Evolutionary conservation across 37 sponge, comb jelly and placozoan species (phyloP), one percentile per base, ranked within the genome.

Genomic region (Tethya wilhelma): DNA sequence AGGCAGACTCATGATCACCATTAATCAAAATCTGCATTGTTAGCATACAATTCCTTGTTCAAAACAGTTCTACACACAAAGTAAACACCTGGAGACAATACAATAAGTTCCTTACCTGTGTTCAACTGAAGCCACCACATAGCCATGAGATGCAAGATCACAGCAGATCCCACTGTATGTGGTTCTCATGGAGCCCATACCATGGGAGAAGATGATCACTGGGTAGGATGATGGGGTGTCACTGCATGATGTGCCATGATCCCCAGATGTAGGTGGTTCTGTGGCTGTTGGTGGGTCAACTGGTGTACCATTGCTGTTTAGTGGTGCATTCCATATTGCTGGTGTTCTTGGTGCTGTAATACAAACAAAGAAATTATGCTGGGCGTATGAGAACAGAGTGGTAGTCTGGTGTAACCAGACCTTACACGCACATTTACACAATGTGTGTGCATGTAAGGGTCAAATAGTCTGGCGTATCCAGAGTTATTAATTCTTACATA

Each of bases 121-220:
- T 39, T 93, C 93, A 44, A 93, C 78, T 29, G 82, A 34, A 1
- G 89, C 93, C 42, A 88, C 90, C 4, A 93, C 63, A 75, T 84
- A 93, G 59, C 93, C 93, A 39, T 93, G 89, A 30, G 93, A 93
- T 25, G 93, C 93, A 37, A 93, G 73, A 67, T 93, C 93, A 84
- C 86, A 88, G 29, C 66, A 73, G 19, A 93, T 76, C 4, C 45
- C 82, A 71, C 73, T 69, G 74, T 81, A 88, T 34, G 38, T 56
- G 14, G 86, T 85, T 71, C 93, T 80, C 86, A 88, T 93, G 29
- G 67, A 66, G 0, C 74, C 78, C 22, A 84, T 57, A 31, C 93
- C 93, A 84, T 93, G 93, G n/a, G 93, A 93, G 57, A 85, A 88
- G 26, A 93, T 79, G 17, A 93, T 49, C 53, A 93, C 73, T 33